Base-by-base conservation (phyloP, 2,797 vertebrate species). In the Natrix natrix region DNA sequence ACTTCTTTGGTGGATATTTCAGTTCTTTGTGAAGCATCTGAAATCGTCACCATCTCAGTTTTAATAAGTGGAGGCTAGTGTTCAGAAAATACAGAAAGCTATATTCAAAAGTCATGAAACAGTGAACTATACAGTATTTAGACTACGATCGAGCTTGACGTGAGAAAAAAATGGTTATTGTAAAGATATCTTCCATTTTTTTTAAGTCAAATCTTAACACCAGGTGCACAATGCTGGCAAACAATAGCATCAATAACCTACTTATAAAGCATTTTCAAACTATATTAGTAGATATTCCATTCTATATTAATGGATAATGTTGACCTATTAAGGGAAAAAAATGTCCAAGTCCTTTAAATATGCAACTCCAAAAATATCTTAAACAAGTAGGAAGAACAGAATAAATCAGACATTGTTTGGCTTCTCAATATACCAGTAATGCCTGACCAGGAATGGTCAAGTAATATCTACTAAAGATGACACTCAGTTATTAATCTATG, bases 1-100 rank as follows among this genome's bases (percentile, higher is more conserved):
- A 99, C 99, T 98, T 99, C 99, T 97, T 99, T 99, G 97, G 99
- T 99, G 90, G 99, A 98, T 97, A 99, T 99, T 98, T 99, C 99
- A 69, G 98, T 99, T 98, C 99, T 99, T 98, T 99, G 99, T 92
- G 98, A 98, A 89, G 99, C 99, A 98, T 99, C 99, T 96, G 99
- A 99, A 98, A 99, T 99, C 96, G 99, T 99, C 97, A 99, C 98
- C 99, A 99, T 99, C 98, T 99, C 99, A 86, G 99, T 99, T 98
- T 99, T 99, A 97, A 99, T 99, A 98, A 99, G 99, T 8, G 99
- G 99, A 95, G 99, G 99, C 99, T 99, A 66, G 97, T 92, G 95
- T 96, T 96, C 94, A 92, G 96, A 97, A 96, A 96, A 96, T 92
- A 95, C 94, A 78, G 87, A 92, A 89, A 91, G 94, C 94, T 97